Evolutionary conservation across 2,113 vertebrate genomes (phyloP), one percentile per base, ranked within the genome.

Genomic region (Aix galericulata): DNA sequence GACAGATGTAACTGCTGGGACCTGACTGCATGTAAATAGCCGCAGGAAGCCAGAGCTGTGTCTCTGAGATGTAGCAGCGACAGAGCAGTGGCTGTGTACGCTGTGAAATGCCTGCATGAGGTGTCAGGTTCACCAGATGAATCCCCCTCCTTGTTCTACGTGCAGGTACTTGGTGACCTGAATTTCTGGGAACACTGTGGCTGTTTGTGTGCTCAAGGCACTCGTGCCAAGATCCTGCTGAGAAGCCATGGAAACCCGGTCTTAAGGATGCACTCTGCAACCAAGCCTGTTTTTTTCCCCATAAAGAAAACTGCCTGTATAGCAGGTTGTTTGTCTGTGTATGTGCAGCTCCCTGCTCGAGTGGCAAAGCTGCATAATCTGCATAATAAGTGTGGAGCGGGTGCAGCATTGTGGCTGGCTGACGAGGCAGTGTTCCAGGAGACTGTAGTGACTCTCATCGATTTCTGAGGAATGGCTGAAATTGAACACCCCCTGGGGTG

Each of bases 71-170:
- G n/a, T 56, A 11, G 17, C 62, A n/a, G 38, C 4, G 14, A 17
- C 9, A 17, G 58, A n/a, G 17, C 60, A 9, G 6, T 1, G 13
- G 7, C 16, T 4, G 2, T 7, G 14, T 5, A 8, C 0, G 53
- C n/a, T 16, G 6, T 14, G 46, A 6, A 6, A 6, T 36, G 36
- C 53, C 82, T 8, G 1, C 0, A 44, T 11, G 34, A 32, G 11
- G 56, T 21, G 13, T 42, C 32, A 0, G 20, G 68, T 80, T 83
- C 77, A 80, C 34, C 12, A 5, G 18, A 56, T 44, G 46, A 21
- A 76, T 29, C 42, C 74, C 40, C 12, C 36, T 58, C 81, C 84
- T 27, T 17, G 55, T 16, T 73, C 72, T 50, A 68, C 48, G 9
- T 50, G 48, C 77, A 21, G 66, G 25, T 46, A 4, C 63, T 2